These are phyloP conservation scores for Palythoa grandis DNA, from an alignment of 92 coral and sea anemone genomes.

Conservation along the genomic window DNA sequence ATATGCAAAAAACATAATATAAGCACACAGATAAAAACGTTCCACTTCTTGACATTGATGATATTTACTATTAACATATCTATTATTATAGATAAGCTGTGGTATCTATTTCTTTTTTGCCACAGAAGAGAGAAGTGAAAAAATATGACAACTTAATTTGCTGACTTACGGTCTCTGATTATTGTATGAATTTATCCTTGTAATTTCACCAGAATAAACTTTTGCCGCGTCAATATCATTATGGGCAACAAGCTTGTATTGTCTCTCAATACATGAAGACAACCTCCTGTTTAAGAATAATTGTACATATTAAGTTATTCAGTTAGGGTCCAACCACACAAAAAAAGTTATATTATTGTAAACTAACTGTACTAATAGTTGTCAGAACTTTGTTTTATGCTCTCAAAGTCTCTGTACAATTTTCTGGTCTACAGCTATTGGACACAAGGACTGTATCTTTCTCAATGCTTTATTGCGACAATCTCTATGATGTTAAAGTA, in stretches of 20 bases:
- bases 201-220: constrained; percentile 86
- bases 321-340: not conserved
- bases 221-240: constrained; percentile 78
- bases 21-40: too few relatives aligned
- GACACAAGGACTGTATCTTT: too few relatives aligned
- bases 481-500: too few relatives aligned
- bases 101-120: not conserved
- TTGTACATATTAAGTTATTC: not conserved
- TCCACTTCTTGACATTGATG: too few relatives aligned
- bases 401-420: too few relatives aligned
- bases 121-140: not conserved
- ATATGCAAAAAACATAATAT: too few relatives aligned
- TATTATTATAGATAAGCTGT: not conserved
- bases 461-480: too few relatives aligned
- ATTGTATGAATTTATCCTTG: constrained; percentile 71
- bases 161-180: constrained; percentile 92
- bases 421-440: too few relatives aligned
- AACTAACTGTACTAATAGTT: not conserved
- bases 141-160: not conserved
- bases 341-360: not conserved
- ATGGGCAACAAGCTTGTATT: constrained; percentile 75
- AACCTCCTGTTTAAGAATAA: constrained; percentile 63
- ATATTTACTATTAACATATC: too few relatives aligned
- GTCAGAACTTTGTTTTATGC: too few relatives aligned
- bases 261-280: constrained; percentile 89